Evolutionary conservation across 1,140 invertebrate genomes (phyloP), one percentile per base, ranked within the genome.

Genomic region (Bombus soroeensis): DNA sequence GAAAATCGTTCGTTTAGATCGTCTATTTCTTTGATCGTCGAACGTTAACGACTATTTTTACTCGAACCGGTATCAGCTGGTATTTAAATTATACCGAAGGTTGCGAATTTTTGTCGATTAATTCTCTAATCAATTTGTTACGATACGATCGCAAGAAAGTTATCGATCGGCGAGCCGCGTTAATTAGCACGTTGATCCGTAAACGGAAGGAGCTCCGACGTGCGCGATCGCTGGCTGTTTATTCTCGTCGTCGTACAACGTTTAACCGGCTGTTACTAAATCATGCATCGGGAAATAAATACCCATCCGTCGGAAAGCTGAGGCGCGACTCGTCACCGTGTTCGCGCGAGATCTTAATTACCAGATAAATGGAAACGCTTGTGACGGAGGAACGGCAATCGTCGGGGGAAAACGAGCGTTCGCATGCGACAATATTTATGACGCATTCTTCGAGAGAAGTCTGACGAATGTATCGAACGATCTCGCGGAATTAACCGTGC

Each of bases 321-420:
- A 39, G 70, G 41, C 57, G 70, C 82, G 43, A 57, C 9, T 53
- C 57, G 25, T 32, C 75, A 71, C 37, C 47, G 75, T 59, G 62
- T 43, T 70, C 83, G 57, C 32, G 74, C 39, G 81, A 93, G 93
- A 94, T 94, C 92, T 88, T 94, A 94, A 94, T 94, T 94, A 79
- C 90, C 83, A 86, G 93, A 94, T 94, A 94, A 91, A 90, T 41
- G 68, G 57, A 73, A 87, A 91, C 84, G 78, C 53, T 78, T 83
- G 34, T 64, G 89, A 87, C 71, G 75, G 88, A 66, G n/a, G 83
- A 78, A 53, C 53, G 28, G n/a, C n/a, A 88, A 86, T 59, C 53
- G 75, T 28, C 32, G 53, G n/a, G 80, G 32, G 77, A 68, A 88
- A 90, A 87, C 80, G 76, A 74, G 83, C 53, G 81, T 83, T 37